These are phyloP conservation scores for Cyanoderma ruficeps DNA, from an alignment of 2,113 vertebrate genomes.

Conservation along the genomic window DNA sequence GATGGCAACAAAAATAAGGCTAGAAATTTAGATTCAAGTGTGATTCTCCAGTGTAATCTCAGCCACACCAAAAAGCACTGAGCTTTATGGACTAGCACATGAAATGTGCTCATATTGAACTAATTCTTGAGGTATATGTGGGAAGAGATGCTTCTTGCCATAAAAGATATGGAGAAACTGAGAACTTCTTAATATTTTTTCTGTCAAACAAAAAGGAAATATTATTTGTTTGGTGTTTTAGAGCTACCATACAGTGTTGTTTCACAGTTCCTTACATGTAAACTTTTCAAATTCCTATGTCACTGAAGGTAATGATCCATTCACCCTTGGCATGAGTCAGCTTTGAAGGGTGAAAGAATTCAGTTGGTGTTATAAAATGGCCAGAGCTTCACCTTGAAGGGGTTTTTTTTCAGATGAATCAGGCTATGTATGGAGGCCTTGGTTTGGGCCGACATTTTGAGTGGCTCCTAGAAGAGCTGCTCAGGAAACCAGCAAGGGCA, in stretches of 20 bases:
- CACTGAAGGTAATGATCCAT: background rate
- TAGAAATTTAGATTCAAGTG: background rate
- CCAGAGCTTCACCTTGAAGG: background rate
- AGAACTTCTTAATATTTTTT: background rate
- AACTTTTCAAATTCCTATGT: background rate
- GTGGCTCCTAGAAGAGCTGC: background rate
- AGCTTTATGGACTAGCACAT: background rate
- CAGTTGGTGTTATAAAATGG: background rate
- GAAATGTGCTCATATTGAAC: background rate
- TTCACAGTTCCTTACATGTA: background rate
- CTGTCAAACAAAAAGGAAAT: background rate
- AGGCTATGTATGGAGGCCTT: background rate
- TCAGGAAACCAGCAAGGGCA: background rate
- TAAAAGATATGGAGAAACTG: background rate
- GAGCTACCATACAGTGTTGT: background rate
- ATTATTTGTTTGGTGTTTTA: background rate
- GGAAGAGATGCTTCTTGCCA: background rate
- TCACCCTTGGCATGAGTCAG: background rate
- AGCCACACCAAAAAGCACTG: background rate
- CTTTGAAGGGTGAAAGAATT: background rate
- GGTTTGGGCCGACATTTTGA: background rate
- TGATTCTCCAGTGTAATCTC: background rate
- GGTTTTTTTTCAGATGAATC: background rate
- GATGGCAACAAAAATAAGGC: background rate
- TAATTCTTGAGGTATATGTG: background rate